A percentile compares a stretch with the other conserved stretches of the same genome.
These are phyloP conservation scores for Tachina fera DNA, from an alignment of 2,888 invertebrate species.

Conservation along the genomic window DNA sequence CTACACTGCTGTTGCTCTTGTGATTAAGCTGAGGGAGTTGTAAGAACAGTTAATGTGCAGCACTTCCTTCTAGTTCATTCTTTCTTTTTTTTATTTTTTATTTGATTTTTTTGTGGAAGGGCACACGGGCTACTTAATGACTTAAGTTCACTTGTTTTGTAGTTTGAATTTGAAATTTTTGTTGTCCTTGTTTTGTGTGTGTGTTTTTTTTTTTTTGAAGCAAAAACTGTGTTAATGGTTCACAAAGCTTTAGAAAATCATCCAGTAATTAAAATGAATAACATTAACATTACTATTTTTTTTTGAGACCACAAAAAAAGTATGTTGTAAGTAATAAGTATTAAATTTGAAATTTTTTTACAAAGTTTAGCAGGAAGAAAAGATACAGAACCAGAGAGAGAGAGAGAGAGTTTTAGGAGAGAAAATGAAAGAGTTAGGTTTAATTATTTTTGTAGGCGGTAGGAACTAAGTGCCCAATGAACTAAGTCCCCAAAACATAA, in stretches of 20 bases:
- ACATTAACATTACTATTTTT: background rate
- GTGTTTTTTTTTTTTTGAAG: background rate
- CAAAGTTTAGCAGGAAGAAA: background rate
- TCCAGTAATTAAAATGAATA: background rate
- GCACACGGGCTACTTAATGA: constrained; percentile 59
- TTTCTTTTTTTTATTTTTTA: background rate
- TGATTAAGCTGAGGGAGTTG: constrained; percentile 26
- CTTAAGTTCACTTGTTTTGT: constrained; percentile 48
- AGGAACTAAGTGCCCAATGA: too few species aligned
- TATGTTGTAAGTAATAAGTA: background rate
- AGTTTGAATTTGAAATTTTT: constrained; percentile 20
- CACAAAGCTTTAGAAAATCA: constrained; percentile 29
- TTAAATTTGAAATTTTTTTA: background rate
- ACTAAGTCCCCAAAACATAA: too few species aligned
- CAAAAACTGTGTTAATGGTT: constrained; percentile 60
- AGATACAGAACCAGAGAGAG: too few species aligned
- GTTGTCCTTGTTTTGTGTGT: constrained; percentile 5
- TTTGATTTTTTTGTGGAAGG: background rate
- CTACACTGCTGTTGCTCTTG: constrained; percentile 12
- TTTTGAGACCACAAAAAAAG: background rate
- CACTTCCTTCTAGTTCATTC: constrained; percentile 15
- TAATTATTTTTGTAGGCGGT: too few species aligned
- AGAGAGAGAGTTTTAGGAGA: too few species aligned
- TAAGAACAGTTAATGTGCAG: constrained; percentile 46
- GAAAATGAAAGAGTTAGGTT: too few species aligned